phyloP scores from a whole-genome alignment of 1,140 invertebrate genomes.

The Teleogryllus occipitalis region DNA sequence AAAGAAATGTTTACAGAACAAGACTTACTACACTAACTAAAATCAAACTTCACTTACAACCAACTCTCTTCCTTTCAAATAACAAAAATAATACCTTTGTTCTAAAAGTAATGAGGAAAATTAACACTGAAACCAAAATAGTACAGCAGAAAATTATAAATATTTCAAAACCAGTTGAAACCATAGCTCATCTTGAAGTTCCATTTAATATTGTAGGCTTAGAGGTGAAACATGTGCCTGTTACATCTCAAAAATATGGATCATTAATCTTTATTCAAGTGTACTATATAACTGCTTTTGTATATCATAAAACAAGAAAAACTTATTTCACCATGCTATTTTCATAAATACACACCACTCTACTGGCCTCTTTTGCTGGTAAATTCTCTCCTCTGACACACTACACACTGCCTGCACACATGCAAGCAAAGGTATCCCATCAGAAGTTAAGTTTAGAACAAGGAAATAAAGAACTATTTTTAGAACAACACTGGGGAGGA shows the following conservation, averaged over 20 bases:
- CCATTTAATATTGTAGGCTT: too few relatives aligned
- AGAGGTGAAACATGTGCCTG: too few relatives aligned
- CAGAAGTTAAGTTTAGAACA: background rate
- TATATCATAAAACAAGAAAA: too few relatives aligned
- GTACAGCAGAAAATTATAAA: constrained; percentile 1
- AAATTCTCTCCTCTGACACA: background rate
- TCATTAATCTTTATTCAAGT: too few relatives aligned
- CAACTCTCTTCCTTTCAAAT: background rate
- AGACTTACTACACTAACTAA: too few relatives aligned
- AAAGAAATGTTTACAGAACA: too few relatives aligned
- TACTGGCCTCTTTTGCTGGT: too few relatives aligned
- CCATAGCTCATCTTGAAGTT: background rate
- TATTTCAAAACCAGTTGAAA: background rate
- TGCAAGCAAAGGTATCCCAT: background rate
- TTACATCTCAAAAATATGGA: too few relatives aligned
- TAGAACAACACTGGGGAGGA: background rate
- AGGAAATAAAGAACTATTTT: background rate
- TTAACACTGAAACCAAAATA: background rate
- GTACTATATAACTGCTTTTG: too few relatives aligned
- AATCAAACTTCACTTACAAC: too few relatives aligned
- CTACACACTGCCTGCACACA: background rate
- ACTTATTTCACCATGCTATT: too few relatives aligned
- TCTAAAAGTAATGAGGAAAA: background rate
- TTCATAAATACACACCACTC: too few relatives aligned
- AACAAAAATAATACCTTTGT: background rate